Percentiles rank a stretch among this genome's conserved stretches.
Evolutionary conservation across 2,113 vertebrate genomes (phyloP).

Genomic region (Cichladusa arquata): DNA sequence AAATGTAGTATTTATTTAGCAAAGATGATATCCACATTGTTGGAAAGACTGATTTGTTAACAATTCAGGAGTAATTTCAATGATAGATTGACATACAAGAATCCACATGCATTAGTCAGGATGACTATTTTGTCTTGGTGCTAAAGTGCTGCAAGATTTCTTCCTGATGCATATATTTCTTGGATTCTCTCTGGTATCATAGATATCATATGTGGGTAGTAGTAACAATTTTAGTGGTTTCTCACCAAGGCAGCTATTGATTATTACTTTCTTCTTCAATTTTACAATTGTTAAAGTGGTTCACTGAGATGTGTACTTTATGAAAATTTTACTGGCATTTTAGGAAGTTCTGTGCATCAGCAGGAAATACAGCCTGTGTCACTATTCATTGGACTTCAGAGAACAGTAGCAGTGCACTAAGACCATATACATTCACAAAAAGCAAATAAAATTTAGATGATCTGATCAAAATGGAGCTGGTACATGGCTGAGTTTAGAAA

Average conservation of each 20-base stretch:
- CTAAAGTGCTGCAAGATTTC: background rate
- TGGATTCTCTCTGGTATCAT: background rate
- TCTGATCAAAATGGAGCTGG: background rate
- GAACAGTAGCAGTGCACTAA: background rate
- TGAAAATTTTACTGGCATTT: background rate
- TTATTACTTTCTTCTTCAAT: background rate
- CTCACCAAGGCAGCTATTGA: background rate
- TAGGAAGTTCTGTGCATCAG: background rate
- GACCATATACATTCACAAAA: background rate
- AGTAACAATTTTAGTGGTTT: background rate
- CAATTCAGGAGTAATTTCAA: background rate
- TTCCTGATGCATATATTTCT: background rate
- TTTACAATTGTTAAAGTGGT: background rate
- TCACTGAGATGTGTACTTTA: background rate
- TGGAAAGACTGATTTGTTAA: slow-evolving; percentile 23
- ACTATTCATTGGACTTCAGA: background rate
- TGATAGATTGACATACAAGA: background rate
- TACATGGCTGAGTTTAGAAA: background rate
- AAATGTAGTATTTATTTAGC: slow-evolving; percentile 17
- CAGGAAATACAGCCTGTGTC: background rate
- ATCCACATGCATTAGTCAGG: background rate
- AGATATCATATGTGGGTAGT: background rate
- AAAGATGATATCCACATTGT: background rate
- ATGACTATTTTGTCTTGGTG: background rate
- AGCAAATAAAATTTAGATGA: background rate